A percentile compares a stretch with the other conserved stretches of the same genome.
Conservation (phyloP, 2,797 vertebrate genomes). For the Alosa sapidissima region DNA sequence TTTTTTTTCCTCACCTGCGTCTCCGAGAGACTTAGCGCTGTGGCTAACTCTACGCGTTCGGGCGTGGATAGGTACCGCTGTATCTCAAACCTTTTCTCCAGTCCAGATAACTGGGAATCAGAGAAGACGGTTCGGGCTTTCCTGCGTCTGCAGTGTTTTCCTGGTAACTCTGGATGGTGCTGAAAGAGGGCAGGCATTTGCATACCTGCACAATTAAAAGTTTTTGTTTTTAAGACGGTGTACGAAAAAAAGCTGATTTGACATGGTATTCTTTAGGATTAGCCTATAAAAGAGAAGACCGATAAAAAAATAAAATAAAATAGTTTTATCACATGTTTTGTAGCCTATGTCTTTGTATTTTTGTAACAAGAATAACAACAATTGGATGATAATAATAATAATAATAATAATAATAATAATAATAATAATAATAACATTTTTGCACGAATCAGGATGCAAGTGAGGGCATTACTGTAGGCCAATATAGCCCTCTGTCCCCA, state of each 20-base stretch:
- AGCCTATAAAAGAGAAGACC: too few relatives aligned
- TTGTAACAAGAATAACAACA: neutral
- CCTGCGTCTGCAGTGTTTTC: conserved; percentile 92
- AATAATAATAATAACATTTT: neutral
- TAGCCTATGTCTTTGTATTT: neutral
- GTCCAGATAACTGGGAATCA: conserved; percentile 93
- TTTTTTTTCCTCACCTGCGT: conserved; percentile 83
- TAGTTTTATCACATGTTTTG: neutral
- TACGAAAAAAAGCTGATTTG: neutral
- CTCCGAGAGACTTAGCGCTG: conserved; percentile 96
- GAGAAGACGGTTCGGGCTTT: conserved; percentile 98
- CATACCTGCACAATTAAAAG: conserved; percentile 74
- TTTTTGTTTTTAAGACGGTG: neutral
- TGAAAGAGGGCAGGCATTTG: conserved; percentile 93
- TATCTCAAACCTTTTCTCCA: conserved; percentile 96
- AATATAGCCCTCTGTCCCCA: too few relatives aligned
- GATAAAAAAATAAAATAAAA: too few relatives aligned
- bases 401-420: neutral
- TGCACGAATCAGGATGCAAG: neutral
- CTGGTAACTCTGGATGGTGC: conserved; percentile 89
- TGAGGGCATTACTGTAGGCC: neutral
- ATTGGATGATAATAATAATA: neutral
- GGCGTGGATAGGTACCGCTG: conserved; percentile 96
- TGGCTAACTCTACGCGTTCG: conserved; percentile 94
- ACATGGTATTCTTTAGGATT: neutral